phyloP scores from a whole-genome alignment of 2,797 vertebrate species.

The Melanogrammus aeglefinus region DNA sequence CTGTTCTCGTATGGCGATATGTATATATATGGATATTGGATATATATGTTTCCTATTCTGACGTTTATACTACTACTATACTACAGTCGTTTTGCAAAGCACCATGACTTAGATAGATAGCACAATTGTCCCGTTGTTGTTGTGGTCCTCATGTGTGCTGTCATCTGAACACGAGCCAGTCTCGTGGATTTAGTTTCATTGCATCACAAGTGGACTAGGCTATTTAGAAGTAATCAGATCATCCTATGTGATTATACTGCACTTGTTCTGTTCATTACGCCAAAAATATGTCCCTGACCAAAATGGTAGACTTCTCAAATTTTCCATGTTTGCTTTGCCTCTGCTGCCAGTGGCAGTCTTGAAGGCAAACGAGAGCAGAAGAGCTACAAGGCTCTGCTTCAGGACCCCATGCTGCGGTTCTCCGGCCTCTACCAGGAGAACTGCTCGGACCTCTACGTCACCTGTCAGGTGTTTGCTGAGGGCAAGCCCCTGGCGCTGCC shows the following conservation, averaged over 20 bases:
- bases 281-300: too few species aligned
- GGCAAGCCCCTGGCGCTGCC: slow-evolving; percentile 94
- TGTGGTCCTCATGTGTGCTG: slow-evolving; percentile 28
- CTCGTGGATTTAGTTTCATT: slow-evolving; percentile 8
- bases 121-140: slow-evolving; percentile 23
- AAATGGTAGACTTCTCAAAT: background rate
- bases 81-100: background rate
- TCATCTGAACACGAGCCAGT: background rate
- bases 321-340: background rate
- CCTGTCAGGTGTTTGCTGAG: slow-evolving; percentile 97
- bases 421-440: slow-evolving; percentile 95
- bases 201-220: background rate
- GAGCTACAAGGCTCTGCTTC: slow-evolving; percentile 92
- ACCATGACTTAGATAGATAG: background rate
- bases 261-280: too few species aligned
- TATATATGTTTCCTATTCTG: too few species aligned
- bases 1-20: background rate
- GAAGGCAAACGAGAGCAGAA: slow-evolving; percentile 96
- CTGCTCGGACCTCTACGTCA: slow-evolving; percentile 96
- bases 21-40: background rate
- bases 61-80: background rate
- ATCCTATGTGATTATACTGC: too few species aligned
- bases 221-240: background rate
- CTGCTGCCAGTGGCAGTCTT: slow-evolving; percentile 84
- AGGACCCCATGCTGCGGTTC: slow-evolving; percentile 96